These are phyloP conservation scores for Siphamia tubifer DNA, from an alignment of 2,113 vertebrate species.

Conservation along the genomic window DNA sequence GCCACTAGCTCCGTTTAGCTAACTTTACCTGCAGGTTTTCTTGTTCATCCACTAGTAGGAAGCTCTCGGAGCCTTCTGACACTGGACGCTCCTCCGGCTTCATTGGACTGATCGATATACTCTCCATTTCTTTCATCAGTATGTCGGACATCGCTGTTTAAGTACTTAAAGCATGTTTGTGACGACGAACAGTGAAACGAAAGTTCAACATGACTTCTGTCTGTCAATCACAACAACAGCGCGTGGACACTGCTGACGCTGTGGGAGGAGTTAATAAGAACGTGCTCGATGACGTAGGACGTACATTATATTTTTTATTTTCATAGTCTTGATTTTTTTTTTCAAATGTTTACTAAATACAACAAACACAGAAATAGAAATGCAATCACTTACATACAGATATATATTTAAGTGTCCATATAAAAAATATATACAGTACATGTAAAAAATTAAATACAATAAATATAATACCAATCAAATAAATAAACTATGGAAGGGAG, in stretches of 20 bases:
- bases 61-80: constrained; percentile 58
- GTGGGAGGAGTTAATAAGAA: constrained; percentile 14
- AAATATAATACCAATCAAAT: too few species aligned
- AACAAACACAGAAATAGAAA: too few species aligned
- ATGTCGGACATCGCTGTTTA: constrained; percentile 76
- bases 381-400: too few species aligned
- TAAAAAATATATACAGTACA: too few species aligned
- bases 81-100: constrained; percentile 36
- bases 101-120: constrained; percentile 31
- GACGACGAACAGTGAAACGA: constrained; percentile 12
- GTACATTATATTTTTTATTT: too few species aligned
- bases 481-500: too few species aligned
- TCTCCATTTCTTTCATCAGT: constrained; percentile 75
- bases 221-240: constrained; percentile 63
- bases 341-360: too few species aligned
- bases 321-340: too few species aligned
- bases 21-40: constrained; percentile 82
- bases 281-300: constrained; percentile 24
- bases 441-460: too few species aligned
- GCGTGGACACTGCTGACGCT: constrained; percentile 28
- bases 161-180: neutral
- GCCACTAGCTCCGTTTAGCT: constrained; percentile 16
- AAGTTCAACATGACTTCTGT: constrained; percentile 60
- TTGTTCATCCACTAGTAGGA: constrained; percentile 82
- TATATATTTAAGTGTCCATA: too few species aligned